A percentile compares a stretch with the other conserved stretches of the same genome.
phyloP scores from a whole-genome alignment of 2,113 vertebrate genomes.

The Perognathus longimembris region DNA sequence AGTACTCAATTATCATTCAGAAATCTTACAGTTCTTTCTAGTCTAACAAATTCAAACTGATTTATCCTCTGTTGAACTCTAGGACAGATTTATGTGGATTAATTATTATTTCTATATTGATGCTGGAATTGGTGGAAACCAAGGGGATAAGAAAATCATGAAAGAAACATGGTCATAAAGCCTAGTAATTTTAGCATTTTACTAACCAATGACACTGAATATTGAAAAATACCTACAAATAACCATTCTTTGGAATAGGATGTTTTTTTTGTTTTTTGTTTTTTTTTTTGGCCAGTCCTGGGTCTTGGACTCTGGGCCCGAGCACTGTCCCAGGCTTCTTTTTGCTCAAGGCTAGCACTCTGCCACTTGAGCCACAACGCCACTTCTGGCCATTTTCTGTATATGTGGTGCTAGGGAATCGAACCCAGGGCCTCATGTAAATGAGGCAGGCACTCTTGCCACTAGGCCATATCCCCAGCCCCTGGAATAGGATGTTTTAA shows the following conservation, averaged over 20 bases:
- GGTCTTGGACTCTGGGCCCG: too few species aligned
- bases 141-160: not conserved
- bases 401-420: too few species aligned
- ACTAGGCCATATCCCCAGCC: too few species aligned
- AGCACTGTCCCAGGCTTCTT: too few species aligned
- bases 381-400: too few species aligned
- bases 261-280: too few species aligned
- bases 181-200: too few species aligned
- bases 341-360: too few species aligned
- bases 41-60: not conserved
- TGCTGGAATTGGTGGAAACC: not conserved
- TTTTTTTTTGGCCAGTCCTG: too few species aligned
- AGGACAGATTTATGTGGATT: not conserved
- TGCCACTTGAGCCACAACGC: too few species aligned
- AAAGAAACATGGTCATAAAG: not conserved
- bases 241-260: not conserved
- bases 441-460: too few species aligned
- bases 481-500: not conserved
- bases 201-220: not conserved
- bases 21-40: not conserved
- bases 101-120: slow-evolving; percentile 39
- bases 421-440: too few species aligned
- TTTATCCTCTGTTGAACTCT: not conserved
- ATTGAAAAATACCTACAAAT: slow-evolving; percentile 9
- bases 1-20: not conserved